Evolutionary conservation across 2,113 vertebrate genomes (phyloP).

Genomic region (Emydura subglobosa): DNA sequence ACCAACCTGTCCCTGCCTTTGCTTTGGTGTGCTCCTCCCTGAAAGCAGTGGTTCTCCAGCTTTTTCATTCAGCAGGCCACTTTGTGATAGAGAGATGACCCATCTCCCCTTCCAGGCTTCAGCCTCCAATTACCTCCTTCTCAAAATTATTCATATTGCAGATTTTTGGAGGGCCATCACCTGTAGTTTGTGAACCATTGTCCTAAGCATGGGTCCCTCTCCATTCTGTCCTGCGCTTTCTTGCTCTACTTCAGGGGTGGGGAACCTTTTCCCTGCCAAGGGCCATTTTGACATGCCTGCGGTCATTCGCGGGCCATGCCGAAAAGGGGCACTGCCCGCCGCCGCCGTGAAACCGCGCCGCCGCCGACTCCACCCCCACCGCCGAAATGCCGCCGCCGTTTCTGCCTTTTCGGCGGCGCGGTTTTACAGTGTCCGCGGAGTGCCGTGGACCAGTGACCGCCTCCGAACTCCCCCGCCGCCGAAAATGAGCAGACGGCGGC

Average conservation of each 20-base stretch:
- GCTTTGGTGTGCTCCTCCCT: neutral
- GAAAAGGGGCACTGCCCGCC: too few relatives aligned
- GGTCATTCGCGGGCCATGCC: too few relatives aligned
- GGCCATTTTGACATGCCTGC: too few relatives aligned
- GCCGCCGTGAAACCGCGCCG: too few relatives aligned
- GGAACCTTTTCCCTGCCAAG: too few relatives aligned
- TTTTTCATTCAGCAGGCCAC: neutral
- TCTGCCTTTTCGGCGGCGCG: too few relatives aligned
- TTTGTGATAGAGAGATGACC: neutral
- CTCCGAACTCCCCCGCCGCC: too few relatives aligned
- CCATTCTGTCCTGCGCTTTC: neutral
- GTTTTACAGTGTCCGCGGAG: too few relatives aligned
- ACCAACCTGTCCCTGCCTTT: neutral
- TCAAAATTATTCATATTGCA: neutral
- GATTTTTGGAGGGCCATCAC: neutral
- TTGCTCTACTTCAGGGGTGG: neutral
- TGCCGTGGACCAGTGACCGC: too few relatives aligned
- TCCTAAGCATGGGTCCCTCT: neutral
- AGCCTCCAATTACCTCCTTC: neutral
- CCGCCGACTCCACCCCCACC: too few relatives aligned
- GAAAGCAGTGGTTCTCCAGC: neutral
- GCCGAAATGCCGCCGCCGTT: too few relatives aligned
- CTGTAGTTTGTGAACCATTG: neutral
- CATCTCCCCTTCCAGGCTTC: neutral
- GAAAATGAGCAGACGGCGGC: too few relatives aligned